Conservation (phyloP, 35 echinoderm and acorn worm species). For the Acanthaster planci region DNA sequence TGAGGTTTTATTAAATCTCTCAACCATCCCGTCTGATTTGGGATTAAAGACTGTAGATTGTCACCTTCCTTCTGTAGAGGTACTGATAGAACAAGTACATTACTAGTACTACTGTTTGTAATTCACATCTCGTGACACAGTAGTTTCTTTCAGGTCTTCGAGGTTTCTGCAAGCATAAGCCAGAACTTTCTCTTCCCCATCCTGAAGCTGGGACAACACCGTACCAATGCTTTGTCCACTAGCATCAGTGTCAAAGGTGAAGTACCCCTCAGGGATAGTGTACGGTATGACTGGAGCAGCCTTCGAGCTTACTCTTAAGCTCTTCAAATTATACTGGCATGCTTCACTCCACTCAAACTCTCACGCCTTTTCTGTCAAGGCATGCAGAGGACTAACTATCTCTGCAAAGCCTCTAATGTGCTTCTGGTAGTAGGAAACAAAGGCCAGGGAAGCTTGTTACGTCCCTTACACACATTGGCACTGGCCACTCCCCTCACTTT, state of each 20-base stretch:
- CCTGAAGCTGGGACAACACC: no score
- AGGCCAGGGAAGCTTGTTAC: constrained; percentile 61
- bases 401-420: no score
- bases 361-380: constrained; percentile 37
- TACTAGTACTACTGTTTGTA: constrained; percentile 36
- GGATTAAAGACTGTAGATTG: constrained; percentile 37
- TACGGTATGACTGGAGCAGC: constrained; percentile 41
- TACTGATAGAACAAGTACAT: constrained; percentile 37
- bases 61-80: constrained; percentile 28
- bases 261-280: constrained; percentile 19
- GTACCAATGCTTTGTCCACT: constrained; percentile 36
- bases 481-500: constrained; percentile 39
- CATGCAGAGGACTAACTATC: no score
- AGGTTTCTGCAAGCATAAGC: constrained; percentile 47
- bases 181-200: constrained; percentile 53
- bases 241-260: constrained; percentile 52
- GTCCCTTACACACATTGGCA: constrained; percentile 31
- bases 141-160: constrained; percentile 39
- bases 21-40: constrained; percentile 31
- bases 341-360: constrained; percentile 39
- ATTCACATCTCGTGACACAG: constrained; percentile 35
- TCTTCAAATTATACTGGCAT: constrained; percentile 28
- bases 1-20: constrained; percentile 14
- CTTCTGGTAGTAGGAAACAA: constrained; percentile 51
- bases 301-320: constrained; percentile 24